Conservation (phyloP, 2,113 vertebrate species). For the Chunga burmeisteri region DNA sequence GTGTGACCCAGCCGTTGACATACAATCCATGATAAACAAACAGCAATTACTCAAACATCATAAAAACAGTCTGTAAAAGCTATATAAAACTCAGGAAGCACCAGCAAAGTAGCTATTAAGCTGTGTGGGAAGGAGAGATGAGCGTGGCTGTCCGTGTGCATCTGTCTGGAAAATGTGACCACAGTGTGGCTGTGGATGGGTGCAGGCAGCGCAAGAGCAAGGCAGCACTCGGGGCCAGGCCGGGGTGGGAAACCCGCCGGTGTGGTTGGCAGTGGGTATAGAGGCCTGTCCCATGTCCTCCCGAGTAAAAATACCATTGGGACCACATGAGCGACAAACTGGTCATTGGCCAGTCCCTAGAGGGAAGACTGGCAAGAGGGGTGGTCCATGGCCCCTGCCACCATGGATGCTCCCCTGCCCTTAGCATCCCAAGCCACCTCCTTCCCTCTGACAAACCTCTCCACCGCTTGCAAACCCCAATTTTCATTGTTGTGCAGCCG, state of each 20-base stretch:
- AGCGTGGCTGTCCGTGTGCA: background rate
- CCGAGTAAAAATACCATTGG: background rate
- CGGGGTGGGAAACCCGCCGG: background rate
- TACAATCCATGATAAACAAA: slow-evolving; percentile 39
- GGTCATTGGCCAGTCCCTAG: background rate
- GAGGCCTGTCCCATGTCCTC: background rate
- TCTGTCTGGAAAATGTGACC: background rate
- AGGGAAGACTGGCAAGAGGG: background rate
- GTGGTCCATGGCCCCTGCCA: rapidly evolving
- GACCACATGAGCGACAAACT: background rate
- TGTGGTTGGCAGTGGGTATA: background rate
- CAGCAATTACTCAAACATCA: slow-evolving; percentile 41
- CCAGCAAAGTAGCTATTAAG: background rate
- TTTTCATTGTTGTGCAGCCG: background rate
- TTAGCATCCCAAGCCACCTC: rapidly evolving
- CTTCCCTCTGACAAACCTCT: background rate
- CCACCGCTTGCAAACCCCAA: background rate
- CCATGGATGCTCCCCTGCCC: rapidly evolving
- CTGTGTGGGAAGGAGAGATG: background rate
- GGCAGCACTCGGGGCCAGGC: background rate
- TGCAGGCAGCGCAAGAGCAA: background rate
- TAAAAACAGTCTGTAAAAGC: slow-evolving; percentile 20
- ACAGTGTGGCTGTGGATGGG: background rate
- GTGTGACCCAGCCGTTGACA: slow-evolving; percentile 42
- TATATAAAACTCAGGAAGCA: slow-evolving; percentile 11